Percentiles rank a stretch among this genome's conserved stretches.
These are phyloP conservation scores for Rafetus swinhoei DNA, from an alignment of 2,113 vertebrate species.

Conservation along the genomic window DNA sequence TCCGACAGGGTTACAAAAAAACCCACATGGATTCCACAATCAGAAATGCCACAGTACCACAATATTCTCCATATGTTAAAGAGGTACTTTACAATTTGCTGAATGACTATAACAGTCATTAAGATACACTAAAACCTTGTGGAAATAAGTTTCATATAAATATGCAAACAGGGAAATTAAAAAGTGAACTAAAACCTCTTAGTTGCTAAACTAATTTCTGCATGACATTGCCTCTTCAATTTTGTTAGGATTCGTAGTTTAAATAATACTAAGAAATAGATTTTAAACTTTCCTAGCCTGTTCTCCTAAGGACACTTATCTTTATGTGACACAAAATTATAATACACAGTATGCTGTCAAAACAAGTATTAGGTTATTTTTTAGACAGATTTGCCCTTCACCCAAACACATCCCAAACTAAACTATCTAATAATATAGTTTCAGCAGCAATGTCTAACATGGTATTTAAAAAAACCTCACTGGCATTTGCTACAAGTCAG, in stretches of 20 bases:
- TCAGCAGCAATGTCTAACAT: background rate
- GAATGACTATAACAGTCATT: background rate
- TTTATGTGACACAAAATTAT: background rate
- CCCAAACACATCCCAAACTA: background rate
- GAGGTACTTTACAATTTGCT: rapidly evolving
- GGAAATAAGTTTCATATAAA: slow-evolving; percentile 43
- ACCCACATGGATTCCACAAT: background rate
- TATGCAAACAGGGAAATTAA: background rate
- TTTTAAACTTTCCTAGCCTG: background rate
- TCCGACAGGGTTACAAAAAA: background rate
- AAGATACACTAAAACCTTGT: background rate
- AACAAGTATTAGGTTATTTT: background rate
- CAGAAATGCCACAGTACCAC: background rate
- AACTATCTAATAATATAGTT: slow-evolving; percentile 24
- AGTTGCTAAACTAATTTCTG: background rate
- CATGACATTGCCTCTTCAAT: background rate
- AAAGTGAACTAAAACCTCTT: background rate
- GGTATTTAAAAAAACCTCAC: background rate
- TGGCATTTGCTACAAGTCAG: background rate
- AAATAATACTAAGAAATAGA: background rate
- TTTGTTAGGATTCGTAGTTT: background rate
- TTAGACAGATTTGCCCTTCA: background rate
- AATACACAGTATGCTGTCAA: background rate
- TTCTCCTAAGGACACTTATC: background rate
- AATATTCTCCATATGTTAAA: background rate